A percentile compares a stretch with the other conserved stretches of the same genome.
Conservation (phyloP, 2,113 vertebrate genomes). For the Phoenicopterus ruber region DNA sequence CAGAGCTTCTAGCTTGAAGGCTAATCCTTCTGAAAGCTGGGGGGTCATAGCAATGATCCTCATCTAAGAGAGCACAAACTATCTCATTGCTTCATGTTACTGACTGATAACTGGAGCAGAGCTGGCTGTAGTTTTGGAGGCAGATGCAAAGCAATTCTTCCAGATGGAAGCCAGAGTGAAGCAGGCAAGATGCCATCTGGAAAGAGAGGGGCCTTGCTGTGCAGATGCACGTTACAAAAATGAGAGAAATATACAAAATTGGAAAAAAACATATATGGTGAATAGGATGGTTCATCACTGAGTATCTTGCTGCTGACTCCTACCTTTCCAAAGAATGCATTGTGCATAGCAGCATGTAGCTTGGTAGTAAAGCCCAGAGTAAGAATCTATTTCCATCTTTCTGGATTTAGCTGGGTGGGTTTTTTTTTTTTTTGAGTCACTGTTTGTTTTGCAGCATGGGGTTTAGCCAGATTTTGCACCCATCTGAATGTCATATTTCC, state of each 20-base stretch:
- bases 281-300: neutral
- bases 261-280: neutral
- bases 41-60: neutral
- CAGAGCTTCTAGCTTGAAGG: neutral
- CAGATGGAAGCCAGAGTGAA: slow-evolving; percentile 58
- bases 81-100: neutral
- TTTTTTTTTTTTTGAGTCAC: neutral
- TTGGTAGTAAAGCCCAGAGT: neutral
- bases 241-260: slow-evolving; percentile 10
- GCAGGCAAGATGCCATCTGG: slow-evolving; percentile 57
- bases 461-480: neutral
- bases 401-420: neutral
- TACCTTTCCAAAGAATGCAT: neutral
- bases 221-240: slow-evolving; percentile 35
- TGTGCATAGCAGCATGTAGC: neutral
- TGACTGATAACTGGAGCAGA: slow-evolving; percentile 28
- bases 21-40: neutral
- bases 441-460: neutral
- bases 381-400: neutral
- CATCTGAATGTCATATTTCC: neutral
- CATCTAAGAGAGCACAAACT: neutral
- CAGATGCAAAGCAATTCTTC: slow-evolving; percentile 47
- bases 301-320: neutral
- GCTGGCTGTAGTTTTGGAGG: slow-evolving; percentile 17
- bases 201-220: slow-evolving; percentile 14